Evolutionary conservation across 2,113 vertebrate genomes (phyloP), one percentile per base, ranked within the genome.

Genomic region (Grallaria varia): DNA sequence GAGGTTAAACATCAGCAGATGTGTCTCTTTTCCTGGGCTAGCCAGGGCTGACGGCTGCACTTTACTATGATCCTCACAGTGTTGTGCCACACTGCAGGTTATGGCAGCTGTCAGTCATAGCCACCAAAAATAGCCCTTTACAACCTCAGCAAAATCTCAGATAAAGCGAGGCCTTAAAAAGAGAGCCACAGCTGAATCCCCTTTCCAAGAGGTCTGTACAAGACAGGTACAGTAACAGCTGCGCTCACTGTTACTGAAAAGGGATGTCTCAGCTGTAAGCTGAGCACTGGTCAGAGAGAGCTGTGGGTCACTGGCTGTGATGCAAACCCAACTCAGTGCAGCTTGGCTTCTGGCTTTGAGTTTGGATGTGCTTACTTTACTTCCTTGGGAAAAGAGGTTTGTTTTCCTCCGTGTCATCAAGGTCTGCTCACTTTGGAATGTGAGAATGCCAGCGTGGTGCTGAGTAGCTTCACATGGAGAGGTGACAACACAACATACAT

Each of bases 241-340:
- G 21, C 47, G 52, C 80, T 59, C 37, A 10, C 52, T 40, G 9
- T 14, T 35, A 14, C 12, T 2, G 6, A 9, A n/a, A 27, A 20
- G 7, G 8, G 27, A 28, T 30, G 56, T 42, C 20, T 19, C 39
- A 22, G 52, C 45, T 27, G 7, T 28, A 1, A 6, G 53, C 72
- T 50, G 27, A 76, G 35, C 25, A 4, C 62, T 39, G 13, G 0
- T 0, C 74, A 74, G 33, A 71, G 15, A 2, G 1, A 42, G 45
- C 1, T 15, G 30, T 14, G 5, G 0, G 55, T 23, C 90, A 12
- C 60, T 25, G 40, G 35, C 0, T 28, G 31, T 3, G 42, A 27
- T 7, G 14, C 62, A 83, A 83, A 47, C 78, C 69, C 3, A 1
- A 18, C 49, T 23, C 16, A 0, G 0, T 6, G 30, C 28, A 40